Evolutionary conservation across 2,888 invertebrate genomes (phyloP).

Genomic region (Ophion ellenae): DNA sequence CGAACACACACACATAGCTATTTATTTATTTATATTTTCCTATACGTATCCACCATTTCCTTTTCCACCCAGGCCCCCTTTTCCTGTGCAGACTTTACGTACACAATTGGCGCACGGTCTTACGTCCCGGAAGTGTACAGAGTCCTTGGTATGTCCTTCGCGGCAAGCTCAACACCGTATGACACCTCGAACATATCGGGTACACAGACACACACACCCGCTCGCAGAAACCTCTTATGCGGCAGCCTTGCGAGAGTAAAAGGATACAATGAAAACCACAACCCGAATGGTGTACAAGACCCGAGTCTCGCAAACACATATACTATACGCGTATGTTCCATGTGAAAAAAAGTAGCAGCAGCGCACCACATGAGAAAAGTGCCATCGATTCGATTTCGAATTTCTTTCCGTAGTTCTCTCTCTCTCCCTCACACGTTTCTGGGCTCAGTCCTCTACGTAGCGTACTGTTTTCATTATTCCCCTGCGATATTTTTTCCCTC

Average conservation of each 20-base stretch:
- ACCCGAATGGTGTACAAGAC: constrained; percentile 27
- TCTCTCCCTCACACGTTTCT: background rate
- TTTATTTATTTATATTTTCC: constrained; percentile 1
- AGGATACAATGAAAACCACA: constrained; percentile 50
- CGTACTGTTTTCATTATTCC: constrained; percentile 48
- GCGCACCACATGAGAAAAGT: constrained; percentile 54
- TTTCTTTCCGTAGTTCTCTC: constrained; percentile 40
- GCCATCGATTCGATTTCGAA: constrained; percentile 60
- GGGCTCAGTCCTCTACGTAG: background rate
- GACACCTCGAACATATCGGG: constrained; percentile 37
- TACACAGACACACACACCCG: constrained; percentile 1
- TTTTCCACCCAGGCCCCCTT: constrained; percentile 1
- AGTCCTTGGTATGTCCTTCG: constrained; percentile 29
- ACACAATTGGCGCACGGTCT: constrained; percentile 17
- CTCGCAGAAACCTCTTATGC: background rate
- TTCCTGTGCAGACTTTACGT: background rate
- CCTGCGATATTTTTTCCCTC: constrained; percentile 37
- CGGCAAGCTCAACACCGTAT: constrained; percentile 55
- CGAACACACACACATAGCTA: background rate
- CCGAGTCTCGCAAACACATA: constrained; percentile 21
- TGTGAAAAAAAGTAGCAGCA: constrained; percentile 35
- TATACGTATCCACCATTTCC: constrained; percentile 1
- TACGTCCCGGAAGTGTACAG: constrained; percentile 6
- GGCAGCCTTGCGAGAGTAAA: constrained; percentile 14
- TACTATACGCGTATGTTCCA: constrained; percentile 21